These are phyloP conservation scores for Scotopteryx bipunctaria DNA, from an alignment of 2,888 invertebrate species.

Conservation along the genomic window DNA sequence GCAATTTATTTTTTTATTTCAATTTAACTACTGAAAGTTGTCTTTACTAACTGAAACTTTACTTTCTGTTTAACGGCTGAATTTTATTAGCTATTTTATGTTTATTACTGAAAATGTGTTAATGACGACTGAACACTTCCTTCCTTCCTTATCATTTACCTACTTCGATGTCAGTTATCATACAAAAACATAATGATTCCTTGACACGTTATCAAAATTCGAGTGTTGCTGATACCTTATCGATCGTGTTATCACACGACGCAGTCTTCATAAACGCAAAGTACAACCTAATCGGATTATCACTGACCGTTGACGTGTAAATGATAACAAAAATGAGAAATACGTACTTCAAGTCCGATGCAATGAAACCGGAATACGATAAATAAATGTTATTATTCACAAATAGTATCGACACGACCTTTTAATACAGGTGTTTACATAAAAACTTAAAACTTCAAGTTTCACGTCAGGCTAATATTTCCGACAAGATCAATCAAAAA, in stretches of 20 bases:
- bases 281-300: slow-evolving; percentile 36
- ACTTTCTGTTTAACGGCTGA: too few relatives aligned
- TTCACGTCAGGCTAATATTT: slow-evolving; percentile 13
- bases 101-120: too few relatives aligned
- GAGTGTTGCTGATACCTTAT: slow-evolving; percentile 1
- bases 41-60: too few relatives aligned
- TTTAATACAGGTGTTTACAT: slow-evolving; percentile 34
- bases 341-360: slow-evolving; percentile 31
- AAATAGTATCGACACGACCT: slow-evolving; percentile 28
- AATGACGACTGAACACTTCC: too few relatives aligned
- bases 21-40: too few relatives aligned
- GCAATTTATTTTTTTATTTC: too few relatives aligned
- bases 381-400: slow-evolving; percentile 16
- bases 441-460: slow-evolving; percentile 27
- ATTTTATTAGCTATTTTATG: too few relatives aligned
- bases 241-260: neutral
- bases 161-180: too few relatives aligned
- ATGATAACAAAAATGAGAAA: slow-evolving; percentile 27
- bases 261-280: neutral
- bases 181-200: too few relatives aligned
- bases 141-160: too few relatives aligned
- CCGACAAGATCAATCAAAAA: slow-evolving; percentile 33
- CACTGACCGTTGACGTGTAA: slow-evolving; percentile 39
- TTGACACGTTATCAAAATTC: neutral
- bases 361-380: slow-evolving; percentile 19